These are phyloP conservation scores for Cichladusa arquata DNA, from an alignment of 2,113 vertebrate genomes.

Conservation along the genomic window DNA sequence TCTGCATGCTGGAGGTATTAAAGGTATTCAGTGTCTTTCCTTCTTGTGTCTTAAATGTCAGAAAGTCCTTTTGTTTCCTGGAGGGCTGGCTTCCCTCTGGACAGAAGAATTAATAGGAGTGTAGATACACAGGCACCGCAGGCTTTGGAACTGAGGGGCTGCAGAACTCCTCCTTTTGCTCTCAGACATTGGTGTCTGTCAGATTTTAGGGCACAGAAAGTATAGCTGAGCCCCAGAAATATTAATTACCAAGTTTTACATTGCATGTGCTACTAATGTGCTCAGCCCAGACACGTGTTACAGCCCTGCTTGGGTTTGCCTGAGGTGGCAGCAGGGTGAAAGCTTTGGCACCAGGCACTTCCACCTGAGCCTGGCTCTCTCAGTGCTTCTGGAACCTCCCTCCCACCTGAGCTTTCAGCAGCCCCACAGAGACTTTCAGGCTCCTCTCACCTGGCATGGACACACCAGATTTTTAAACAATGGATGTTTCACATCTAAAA, in stretches of 20 bases:
- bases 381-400: neutral
- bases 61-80: neutral
- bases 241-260: neutral
- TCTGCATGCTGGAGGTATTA: neutral
- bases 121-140: neutral
- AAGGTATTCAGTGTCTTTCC: neutral
- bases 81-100: neutral
- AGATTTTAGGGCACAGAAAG: neutral
- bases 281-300: accelerated
- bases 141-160: neutral
- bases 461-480: neutral
- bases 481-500: neutral
- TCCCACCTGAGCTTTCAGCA: accelerated
- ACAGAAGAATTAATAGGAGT: neutral
- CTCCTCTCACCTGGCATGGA: neutral
- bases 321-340: neutral
- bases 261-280: accelerated
- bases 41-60: neutral
- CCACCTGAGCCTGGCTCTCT: neutral
- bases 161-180: neutral
- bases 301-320: accelerated
- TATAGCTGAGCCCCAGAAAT: neutral
- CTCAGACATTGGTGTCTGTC: neutral
- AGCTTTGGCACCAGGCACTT: neutral
- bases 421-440: accelerated